Conservation (phyloP, 2,797 vertebrate species). For the Acomys russatus region DNA sequence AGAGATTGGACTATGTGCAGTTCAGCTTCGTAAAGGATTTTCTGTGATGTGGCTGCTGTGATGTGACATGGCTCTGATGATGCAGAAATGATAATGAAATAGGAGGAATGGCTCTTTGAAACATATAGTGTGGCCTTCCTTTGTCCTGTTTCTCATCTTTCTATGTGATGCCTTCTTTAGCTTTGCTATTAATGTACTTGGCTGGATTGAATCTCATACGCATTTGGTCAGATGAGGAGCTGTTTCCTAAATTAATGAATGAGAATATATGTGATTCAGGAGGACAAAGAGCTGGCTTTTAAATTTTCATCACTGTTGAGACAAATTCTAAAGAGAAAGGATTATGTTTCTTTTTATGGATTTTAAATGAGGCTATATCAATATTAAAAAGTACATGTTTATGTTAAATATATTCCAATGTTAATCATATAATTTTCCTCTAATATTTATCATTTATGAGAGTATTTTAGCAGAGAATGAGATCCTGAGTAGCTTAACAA, state of each 20-base stretch:
- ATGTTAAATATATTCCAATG: slow-evolving; percentile 64
- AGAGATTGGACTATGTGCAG: slow-evolving; percentile 1
- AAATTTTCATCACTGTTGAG: slow-evolving; percentile 36
- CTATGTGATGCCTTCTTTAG: slow-evolving; percentile 39
- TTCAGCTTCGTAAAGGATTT: slow-evolving; percentile 67
- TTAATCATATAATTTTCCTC: slow-evolving; percentile 50
- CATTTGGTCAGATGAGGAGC: slow-evolving; percentile 58
- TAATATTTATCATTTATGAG: slow-evolving; percentile 65
- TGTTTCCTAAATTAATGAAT: slow-evolving; percentile 58
- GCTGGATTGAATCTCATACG: slow-evolving; percentile 26
- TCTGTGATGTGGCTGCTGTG: slow-evolving; percentile 51
- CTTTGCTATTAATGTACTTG: slow-evolving; percentile 10
- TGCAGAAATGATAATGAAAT: slow-evolving; percentile 47
- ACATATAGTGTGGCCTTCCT: slow-evolving; percentile 25
- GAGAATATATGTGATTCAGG: slow-evolving; percentile 61
- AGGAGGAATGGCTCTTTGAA: slow-evolving; percentile 41
- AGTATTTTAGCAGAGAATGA: slow-evolving; percentile 67
- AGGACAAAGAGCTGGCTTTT: slow-evolving; percentile 54
- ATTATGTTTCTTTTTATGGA: slow-evolving; percentile 53
- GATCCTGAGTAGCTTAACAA: slow-evolving; percentile 58
- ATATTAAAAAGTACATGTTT: slow-evolving; percentile 55
- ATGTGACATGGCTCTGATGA: background rate
- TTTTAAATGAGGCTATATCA: slow-evolving; percentile 56
- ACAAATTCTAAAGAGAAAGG: slow-evolving; percentile 65
- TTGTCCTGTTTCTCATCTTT: slow-evolving; percentile 50